Evolutionary conservation across 2,797 vertebrate species (phyloP).

Genomic region (Potorous gilbertii): DNA sequence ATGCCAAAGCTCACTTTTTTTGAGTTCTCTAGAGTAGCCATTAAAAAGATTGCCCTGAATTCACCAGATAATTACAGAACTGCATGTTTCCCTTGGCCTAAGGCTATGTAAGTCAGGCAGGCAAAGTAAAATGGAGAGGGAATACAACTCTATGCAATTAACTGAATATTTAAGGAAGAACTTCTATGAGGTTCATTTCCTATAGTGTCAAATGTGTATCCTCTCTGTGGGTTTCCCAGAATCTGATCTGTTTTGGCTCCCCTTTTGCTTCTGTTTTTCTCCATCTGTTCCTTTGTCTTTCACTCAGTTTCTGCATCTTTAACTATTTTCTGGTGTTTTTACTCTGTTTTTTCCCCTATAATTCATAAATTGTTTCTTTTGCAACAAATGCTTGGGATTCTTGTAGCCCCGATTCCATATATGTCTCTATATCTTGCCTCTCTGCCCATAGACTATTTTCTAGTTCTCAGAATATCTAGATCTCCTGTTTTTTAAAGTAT

Average conservation of each 20-base stretch:
- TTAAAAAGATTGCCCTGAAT: neutral
- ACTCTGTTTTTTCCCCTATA: neutral
- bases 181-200: neutral
- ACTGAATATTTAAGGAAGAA: slow-evolving; percentile 3
- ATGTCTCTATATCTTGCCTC: neutral
- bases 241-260: neutral
- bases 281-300: slow-evolving; percentile 3
- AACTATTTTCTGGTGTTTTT: neutral
- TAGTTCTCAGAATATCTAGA: slow-evolving; percentile 14
- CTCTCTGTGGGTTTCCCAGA: neutral
- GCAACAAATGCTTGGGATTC: neutral
- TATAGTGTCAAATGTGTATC: neutral
- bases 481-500: neutral
- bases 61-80: neutral
- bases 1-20: slow-evolving; percentile 7
- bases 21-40: neutral
- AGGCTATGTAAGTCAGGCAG: slow-evolving; percentile 1
- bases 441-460: neutral
- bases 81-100: neutral
- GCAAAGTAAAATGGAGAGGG: neutral
- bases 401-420: neutral
- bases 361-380: neutral
- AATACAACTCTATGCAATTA: neutral
- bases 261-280: neutral
- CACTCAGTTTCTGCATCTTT: neutral